These are phyloP conservation scores for Aptenodytes patagonicus DNA, from an alignment of 2,113 vertebrate genomes.

Conservation along the genomic window DNA sequence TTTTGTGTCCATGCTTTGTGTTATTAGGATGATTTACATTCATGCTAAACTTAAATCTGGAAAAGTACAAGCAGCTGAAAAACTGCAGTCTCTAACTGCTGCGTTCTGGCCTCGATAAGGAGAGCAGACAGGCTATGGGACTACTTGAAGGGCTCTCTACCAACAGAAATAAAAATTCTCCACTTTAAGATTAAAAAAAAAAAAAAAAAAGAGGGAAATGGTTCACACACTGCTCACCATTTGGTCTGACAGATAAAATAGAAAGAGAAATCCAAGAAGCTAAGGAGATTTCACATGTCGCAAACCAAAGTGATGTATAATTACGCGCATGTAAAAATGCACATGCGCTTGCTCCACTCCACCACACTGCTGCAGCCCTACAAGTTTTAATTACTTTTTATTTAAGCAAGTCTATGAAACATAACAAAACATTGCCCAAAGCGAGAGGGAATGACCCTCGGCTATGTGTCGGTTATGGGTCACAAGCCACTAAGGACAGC, in stretches of 20 bases:
- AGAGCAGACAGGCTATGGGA: background rate
- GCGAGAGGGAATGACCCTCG: background rate
- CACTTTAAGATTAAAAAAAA: slow-evolving; percentile 10
- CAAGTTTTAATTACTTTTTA: background rate
- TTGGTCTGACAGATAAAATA: slow-evolving; percentile 15
- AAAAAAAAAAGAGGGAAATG: background rate
- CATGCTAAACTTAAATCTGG: background rate
- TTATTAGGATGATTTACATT: background rate
- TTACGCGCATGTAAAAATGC: fast-evolving
- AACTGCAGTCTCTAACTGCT: background rate
- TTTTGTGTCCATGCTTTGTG: background rate
- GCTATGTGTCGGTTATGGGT: background rate
- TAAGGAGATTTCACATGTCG: background rate
- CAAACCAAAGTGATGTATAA: background rate
- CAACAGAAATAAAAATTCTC: background rate
- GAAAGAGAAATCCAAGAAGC: background rate
- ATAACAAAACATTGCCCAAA: background rate
- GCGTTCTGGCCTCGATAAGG: background rate
- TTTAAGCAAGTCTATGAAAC: background rate
- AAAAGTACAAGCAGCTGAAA: background rate
- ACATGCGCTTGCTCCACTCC: fast-evolving
- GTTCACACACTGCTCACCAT: background rate
- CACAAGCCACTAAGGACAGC: background rate
- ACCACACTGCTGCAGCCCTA: background rate
- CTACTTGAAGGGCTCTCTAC: background rate